Percentiles rank a stretch among this genome's conserved stretches.
Evolutionary conservation across 92 coral and sea anemone genomes (phyloP).

Genomic region (Umimayanthus kanabou): DNA sequence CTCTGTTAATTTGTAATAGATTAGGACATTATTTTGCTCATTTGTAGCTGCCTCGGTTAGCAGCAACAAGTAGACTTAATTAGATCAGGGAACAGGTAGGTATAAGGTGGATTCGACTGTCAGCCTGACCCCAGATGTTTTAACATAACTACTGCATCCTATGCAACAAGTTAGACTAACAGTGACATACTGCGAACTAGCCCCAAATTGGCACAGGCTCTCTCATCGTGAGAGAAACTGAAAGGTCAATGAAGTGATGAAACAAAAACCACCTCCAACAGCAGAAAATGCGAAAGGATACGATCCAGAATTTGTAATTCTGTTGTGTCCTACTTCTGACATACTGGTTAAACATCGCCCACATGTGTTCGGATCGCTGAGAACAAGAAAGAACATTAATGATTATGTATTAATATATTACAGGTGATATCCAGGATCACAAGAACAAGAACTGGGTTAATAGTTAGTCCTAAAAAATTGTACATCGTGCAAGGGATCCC

Average conservation of each 20-base stretch:
- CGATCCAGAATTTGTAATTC: conserved; percentile 96
- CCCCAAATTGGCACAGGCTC: not conserved
- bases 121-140: no score
- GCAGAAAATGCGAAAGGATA: conserved; percentile 66
- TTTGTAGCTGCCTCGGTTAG: no score
- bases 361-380: conserved; percentile 86
- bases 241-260: not conserved
- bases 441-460: not conserved
- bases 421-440: not conserved
- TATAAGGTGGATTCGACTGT: no score
- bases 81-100: no score
- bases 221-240: not conserved
- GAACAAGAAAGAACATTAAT: not conserved
- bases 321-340: conserved; percentile 87
- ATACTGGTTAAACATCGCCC: conserved; percentile 80
- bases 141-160: no score
- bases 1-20: no score
- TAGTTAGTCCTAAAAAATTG: not conserved
- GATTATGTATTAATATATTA: not conserved
- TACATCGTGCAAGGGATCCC: no score
- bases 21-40: no score
- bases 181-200: no score
- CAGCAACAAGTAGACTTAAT: no score
- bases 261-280: no score
- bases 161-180: no score